Percentiles rank a stretch among this genome's conserved stretches.
phyloP scores from a whole-genome alignment of 1,140 invertebrate species.

The Leptopilina clavipes region DNA sequence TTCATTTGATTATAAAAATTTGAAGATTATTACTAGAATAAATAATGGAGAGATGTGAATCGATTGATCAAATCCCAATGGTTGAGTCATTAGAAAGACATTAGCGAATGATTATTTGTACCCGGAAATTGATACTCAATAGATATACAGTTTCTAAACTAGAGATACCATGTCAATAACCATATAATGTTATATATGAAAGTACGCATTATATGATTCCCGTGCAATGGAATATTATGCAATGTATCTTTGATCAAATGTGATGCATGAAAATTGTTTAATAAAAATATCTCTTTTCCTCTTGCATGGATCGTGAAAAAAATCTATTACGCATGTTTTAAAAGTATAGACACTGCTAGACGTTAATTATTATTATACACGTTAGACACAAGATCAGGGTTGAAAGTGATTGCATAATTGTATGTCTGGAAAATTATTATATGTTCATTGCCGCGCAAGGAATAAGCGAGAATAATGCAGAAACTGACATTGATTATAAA shows the following conservation, averaged over 20 bases:
- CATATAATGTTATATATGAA: neutral
- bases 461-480: neutral
- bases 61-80: constrained; percentile 15
- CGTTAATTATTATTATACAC: too few relatives aligned
- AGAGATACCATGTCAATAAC: neutral
- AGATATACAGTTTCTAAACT: constrained; percentile 8
- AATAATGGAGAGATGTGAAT: neutral
- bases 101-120: neutral
- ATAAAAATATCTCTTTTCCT: too few relatives aligned
- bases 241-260: too few relatives aligned
- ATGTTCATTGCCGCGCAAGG: neutral
- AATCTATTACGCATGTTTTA: too few relatives aligned
- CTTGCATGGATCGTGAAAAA: too few relatives aligned
- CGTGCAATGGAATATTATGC: neutral
- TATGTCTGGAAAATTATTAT: neutral
- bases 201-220: neutral
- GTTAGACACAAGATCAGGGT: too few relatives aligned
- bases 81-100: constrained; percentile 13
- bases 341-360: too few relatives aligned
- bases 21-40: too few relatives aligned
- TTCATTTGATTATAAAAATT: neutral
- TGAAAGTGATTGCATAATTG: neutral
- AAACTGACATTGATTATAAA: too few relatives aligned
- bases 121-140: constrained; percentile 27
- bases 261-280: too few relatives aligned